Base-by-base conservation (phyloP, 92 coral and sea anemone species). In the Palythoa heliodiscus region DNA sequence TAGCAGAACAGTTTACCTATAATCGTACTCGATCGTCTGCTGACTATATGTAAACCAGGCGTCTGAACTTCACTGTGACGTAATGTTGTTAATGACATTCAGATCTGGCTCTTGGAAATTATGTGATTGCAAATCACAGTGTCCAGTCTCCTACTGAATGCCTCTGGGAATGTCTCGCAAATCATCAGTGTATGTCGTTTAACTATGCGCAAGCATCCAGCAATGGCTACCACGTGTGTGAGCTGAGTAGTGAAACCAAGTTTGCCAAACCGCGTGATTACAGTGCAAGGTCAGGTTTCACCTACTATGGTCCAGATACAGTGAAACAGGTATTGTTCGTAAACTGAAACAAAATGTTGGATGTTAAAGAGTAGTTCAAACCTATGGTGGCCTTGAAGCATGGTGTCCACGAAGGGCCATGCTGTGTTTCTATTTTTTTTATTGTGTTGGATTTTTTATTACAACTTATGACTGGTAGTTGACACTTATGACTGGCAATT, bases 191-290 rank as follows among this genome's bases (percentile, higher is more conserved):
- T 73, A 6, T 73, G 58, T 73, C 77, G 16, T 47, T 73, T 20
- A 73, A 73, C 77, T 73, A 73, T 43, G 77, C 77, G 58, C 57
- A 73, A 58, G 77, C 77, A 73, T 63, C 69, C 69, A 63, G 69
- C 29, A 63, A 63, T 63, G 25, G 69, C 20, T n/a, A n/a, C 19
- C 69, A 63, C 69, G 35, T n/a, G 69, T 63, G 69, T n/a, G 69
- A 63, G 9, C 69, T 63, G 11, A 63, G 25, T 47, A 24, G 20
- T 8, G 7, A 73, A 25, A 73, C 77, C 14, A 73, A 43, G 29
- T 73, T 23, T 48, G 43, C 77, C 77, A 73, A n/a, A 52, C 77
- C 77, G 23, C 14, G 12, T n/a, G 25, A 73, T 73, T 73, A 73
- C 54, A 47, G 11, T 73, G 57, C 77, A 47, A 43, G 77, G 24